Evolutionary conservation across 2,797 vertebrate genomes (phyloP).

Genomic region (Luscinia luscinia): DNA sequence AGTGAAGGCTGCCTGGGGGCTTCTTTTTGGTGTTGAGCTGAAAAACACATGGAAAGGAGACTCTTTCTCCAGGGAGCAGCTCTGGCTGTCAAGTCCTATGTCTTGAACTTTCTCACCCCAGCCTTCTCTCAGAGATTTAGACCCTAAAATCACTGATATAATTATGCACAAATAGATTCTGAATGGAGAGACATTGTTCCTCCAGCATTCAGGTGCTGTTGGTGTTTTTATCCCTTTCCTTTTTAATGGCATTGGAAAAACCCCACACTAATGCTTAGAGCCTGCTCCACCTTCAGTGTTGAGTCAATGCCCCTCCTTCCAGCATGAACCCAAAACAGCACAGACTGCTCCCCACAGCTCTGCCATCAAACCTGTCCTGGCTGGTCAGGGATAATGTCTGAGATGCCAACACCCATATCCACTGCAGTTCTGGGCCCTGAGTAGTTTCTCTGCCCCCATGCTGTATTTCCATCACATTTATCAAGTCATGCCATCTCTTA

Average conservation of each 20-base stretch:
- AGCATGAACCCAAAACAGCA: not conserved
- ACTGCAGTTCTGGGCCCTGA: not conserved
- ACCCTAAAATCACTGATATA: not conserved
- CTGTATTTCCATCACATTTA: slow-evolving; percentile 33
- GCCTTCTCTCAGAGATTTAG: not conserved
- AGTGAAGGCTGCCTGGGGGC: not conserved
- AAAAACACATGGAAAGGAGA: not conserved
- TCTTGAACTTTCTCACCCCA: not conserved
- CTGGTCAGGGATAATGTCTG: not conserved
- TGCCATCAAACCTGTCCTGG: not conserved
- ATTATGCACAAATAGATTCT: not conserved
- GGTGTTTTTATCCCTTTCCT: not conserved
- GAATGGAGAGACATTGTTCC: not conserved
- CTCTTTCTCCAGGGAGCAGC: not conserved
- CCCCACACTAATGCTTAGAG: not conserved
- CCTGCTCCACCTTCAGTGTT: not conserved
- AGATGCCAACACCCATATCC: not conserved
- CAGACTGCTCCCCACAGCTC: not conserved
- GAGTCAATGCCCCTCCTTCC: not conserved
- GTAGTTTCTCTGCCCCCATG: not conserved
- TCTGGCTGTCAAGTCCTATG: not conserved
- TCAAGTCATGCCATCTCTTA: slow-evolving; percentile 6
- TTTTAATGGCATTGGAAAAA: not conserved
- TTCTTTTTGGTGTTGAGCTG: not conserved
- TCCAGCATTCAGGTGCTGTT: not conserved